These are phyloP conservation scores for Hydractinia echinata DNA, from an alignment of 30 jellyfish, hydroid and myxozoan genomes.

Conservation along the genomic window DNA sequence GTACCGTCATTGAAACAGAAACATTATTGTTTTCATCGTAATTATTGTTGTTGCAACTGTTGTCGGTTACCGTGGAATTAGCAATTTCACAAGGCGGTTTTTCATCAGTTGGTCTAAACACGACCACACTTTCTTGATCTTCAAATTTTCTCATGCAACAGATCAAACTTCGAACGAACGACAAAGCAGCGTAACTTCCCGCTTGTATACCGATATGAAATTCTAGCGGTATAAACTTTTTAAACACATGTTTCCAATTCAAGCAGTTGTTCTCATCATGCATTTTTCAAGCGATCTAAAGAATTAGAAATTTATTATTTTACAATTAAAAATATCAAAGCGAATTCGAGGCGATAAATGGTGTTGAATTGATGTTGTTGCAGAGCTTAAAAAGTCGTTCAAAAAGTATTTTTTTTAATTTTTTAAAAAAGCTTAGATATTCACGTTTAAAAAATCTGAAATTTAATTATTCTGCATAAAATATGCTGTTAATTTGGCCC, in stretches of 20 bases:
- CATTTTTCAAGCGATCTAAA: not conserved
- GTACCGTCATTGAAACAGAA: not conserved
- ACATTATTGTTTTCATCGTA: not conserved
- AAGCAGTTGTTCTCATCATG: not conserved
- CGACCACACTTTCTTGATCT: constrained; percentile 38
- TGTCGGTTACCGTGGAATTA: not conserved
- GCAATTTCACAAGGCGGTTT: constrained; percentile 18
- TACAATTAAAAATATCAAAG: too few relatives aligned
- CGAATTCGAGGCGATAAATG: too few relatives aligned
- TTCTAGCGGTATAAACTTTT: constrained; percentile 23
- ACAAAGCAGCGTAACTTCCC: constrained; percentile 31
- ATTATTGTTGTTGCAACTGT: not conserved
- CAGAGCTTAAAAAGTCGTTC: too few relatives aligned
- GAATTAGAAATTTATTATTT: too few relatives aligned
- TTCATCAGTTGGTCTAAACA: constrained; percentile 42
- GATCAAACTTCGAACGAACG: constrained; percentile 20
- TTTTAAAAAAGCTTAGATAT: too few relatives aligned
- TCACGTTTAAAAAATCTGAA: too few relatives aligned
- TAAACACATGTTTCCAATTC: constrained; percentile 24
- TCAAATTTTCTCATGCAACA: constrained; percentile 34
- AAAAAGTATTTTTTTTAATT: too few relatives aligned
- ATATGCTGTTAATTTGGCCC: too few relatives aligned
- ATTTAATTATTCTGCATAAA: too few relatives aligned
- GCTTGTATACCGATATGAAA: constrained; percentile 21
- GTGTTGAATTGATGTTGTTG: too few relatives aligned